Percentiles rank a stretch among this genome's conserved stretches.
These are phyloP conservation scores for Anoplopoma fimbria DNA, from an alignment of 2,113 vertebrate species.

Conservation along the genomic window DNA sequence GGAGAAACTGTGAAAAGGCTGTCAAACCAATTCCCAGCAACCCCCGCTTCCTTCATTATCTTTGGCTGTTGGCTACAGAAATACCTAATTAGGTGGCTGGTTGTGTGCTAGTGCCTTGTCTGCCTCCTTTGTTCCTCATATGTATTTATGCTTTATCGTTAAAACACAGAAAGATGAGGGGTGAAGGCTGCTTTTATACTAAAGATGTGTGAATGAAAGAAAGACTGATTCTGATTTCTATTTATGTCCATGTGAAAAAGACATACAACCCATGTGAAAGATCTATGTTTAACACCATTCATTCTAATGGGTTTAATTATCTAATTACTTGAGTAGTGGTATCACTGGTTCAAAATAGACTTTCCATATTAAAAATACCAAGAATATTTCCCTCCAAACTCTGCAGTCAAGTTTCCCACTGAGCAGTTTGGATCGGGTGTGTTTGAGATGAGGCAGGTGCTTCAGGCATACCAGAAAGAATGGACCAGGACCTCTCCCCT, in stretches of 20 bases:
- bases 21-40: conserved; percentile 72
- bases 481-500: conserved; percentile 15
- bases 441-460: conserved; percentile 30
- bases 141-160: conserved; percentile 63
- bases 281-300: conserved; percentile 34
- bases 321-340: conserved; percentile 9
- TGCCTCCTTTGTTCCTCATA: conserved; percentile 61
- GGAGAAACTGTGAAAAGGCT: conserved; percentile 51
- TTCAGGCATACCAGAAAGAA: conserved; percentile 19
- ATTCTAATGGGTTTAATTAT: conserved; percentile 42
- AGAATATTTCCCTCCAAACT: conserved; percentile 30
- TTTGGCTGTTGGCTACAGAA: conserved; percentile 71
- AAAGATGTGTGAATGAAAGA: background rate
- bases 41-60: conserved; percentile 74
- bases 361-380: conserved; percentile 22
- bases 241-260: conserved; percentile 30
- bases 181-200: conserved; percentile 41
- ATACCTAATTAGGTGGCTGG: conserved; percentile 75
- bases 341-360: conserved; percentile 34
- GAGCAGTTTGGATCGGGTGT: conserved; percentile 57
- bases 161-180: conserved; percentile 51
- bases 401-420: conserved; percentile 20
- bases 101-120: conserved; percentile 48
- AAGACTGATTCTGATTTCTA: conserved; percentile 29
- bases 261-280: conserved; percentile 21